These are phyloP conservation scores for Triplophysa bombifrons DNA, from an alignment of 2,797 vertebrate genomes.

Conservation along the genomic window DNA sequence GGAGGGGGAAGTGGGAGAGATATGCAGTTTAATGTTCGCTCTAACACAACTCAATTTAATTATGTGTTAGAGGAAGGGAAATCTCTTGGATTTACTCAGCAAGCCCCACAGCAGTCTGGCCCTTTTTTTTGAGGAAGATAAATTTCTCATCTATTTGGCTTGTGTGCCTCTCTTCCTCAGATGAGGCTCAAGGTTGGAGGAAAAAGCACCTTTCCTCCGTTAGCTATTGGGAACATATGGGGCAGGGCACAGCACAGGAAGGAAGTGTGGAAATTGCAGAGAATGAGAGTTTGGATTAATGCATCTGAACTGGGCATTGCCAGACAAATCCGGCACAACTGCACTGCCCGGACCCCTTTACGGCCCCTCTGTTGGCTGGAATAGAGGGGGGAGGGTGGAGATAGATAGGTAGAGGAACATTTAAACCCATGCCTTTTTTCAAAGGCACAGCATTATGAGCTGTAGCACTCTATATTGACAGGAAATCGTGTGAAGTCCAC, in stretches of 20 bases:
- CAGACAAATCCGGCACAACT: constrained; percentile 77
- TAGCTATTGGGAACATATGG: constrained; percentile 76
- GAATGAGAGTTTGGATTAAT: constrained; percentile 84
- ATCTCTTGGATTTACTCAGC: constrained; percentile 47
- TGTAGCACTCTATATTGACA: constrained; percentile 51
- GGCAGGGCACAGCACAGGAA: constrained; percentile 66
- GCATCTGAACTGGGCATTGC: constrained; percentile 79
- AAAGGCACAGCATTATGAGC: constrained; percentile 55
- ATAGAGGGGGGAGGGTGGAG: constrained; percentile 66
- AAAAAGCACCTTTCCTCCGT: constrained; percentile 69
- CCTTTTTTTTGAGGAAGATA: constrained; percentile 60
- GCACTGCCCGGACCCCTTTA: constrained; percentile 71
- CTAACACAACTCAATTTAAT: constrained; percentile 53
- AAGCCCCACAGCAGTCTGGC: constrained; percentile 48
- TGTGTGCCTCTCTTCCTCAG: constrained; percentile 68
- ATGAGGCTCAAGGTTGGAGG: constrained; percentile 68
- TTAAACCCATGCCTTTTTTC: constrained; percentile 57
- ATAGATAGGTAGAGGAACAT: constrained; percentile 72
- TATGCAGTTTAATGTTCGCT: constrained; percentile 37
- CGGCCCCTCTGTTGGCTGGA: constrained; percentile 50
- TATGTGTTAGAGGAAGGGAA: constrained; percentile 54
- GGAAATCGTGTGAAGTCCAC: constrained; percentile 42
- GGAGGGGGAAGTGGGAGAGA: constrained; percentile 38
- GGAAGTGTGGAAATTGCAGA: constrained; percentile 80
- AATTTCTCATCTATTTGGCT: constrained; percentile 65